phyloP scores from a whole-genome alignment of 2,888 invertebrate genomes.

The Apamea anceps region DNA sequence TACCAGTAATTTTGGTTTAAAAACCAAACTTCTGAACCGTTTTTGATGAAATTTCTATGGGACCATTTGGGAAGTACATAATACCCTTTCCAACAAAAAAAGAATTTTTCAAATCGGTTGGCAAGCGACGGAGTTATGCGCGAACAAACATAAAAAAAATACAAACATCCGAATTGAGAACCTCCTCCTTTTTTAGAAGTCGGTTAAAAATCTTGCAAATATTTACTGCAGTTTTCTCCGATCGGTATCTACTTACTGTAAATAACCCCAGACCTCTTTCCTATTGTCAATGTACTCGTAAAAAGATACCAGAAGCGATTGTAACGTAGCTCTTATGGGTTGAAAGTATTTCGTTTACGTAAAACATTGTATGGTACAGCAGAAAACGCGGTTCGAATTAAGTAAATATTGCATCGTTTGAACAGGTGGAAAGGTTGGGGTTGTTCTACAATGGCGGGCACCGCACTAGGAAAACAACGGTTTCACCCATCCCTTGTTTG shows the following conservation, averaged over 20 bases:
- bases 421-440: constrained; percentile 55
- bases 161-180: too few species aligned
- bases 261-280: constrained; percentile 7
- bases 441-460: constrained; percentile 26
- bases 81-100: too few species aligned
- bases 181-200: too few species aligned
- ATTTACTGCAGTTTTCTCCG: constrained; percentile 3
- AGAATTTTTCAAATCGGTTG: too few species aligned
- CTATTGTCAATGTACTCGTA: constrained; percentile 9
- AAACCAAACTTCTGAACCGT: too few species aligned
- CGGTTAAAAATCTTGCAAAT: constrained; percentile 3
- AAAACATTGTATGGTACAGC: constrained; percentile 16
- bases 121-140: too few species aligned
- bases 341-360: constrained; percentile 34
- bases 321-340: constrained; percentile 32
- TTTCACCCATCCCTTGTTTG: constrained; percentile 38
- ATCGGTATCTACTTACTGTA: constrained; percentile 17
- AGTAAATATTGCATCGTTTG: constrained; percentile 51
- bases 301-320: constrained; percentile 24
- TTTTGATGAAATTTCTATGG: too few species aligned
- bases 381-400: constrained; percentile 37
- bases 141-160: too few species aligned
- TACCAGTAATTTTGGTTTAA: too few species aligned
- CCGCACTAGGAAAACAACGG: constrained; percentile 49
- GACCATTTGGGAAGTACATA: too few species aligned